Percentiles rank a stretch among this genome's conserved stretches.
Conservation (phyloP, 2,888 invertebrate genomes). For the Linnaemya vulpina region DNA sequence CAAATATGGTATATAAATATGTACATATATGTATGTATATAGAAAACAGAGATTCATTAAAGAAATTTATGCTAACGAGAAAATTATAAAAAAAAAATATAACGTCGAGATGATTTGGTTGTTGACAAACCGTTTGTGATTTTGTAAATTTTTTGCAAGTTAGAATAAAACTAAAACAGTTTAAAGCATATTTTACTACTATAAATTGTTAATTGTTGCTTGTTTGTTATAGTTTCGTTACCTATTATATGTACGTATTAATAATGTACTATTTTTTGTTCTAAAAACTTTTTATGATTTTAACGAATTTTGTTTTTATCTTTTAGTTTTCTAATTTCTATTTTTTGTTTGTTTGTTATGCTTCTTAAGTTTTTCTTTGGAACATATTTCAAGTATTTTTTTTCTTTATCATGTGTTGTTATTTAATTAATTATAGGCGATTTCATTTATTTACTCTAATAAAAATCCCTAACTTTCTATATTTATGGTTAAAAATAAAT, state of each 20-base stretch:
- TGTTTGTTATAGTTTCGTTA: constrained; percentile 60
- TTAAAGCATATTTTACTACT: constrained; percentile 54
- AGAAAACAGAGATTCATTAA: constrained; percentile 46
- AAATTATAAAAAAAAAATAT: not conserved
- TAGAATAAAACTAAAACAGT: constrained; percentile 26
- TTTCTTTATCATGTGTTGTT: constrained; percentile 42
- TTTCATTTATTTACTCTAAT: constrained; percentile 64
- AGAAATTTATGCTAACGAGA: not conserved
- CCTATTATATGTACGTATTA: constrained; percentile 47
- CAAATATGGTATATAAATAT: not conserved
- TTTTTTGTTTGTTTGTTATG: constrained; percentile 63
- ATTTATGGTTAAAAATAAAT: constrained; percentile 55
- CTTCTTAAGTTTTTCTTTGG: constrained; percentile 67
- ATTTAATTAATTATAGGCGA: constrained; percentile 57
- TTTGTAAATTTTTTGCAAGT: constrained; percentile 26
- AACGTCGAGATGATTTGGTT: not conserved
- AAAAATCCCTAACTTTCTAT: constrained; percentile 69
- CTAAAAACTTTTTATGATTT: constrained; percentile 62
- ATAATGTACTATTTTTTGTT: constrained; percentile 51
- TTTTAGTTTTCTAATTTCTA: constrained; percentile 64
- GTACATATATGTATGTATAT: not conserved
- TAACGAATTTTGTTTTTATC: constrained; percentile 56
- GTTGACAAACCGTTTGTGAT: constrained; percentile 19
- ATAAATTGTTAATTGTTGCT: constrained; percentile 55
- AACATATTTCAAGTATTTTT: constrained; percentile 65